phyloP scores from a whole-genome alignment of 37 sponge, comb jelly and placozoan genomes.

The Dysidea cf. avara region DNA sequence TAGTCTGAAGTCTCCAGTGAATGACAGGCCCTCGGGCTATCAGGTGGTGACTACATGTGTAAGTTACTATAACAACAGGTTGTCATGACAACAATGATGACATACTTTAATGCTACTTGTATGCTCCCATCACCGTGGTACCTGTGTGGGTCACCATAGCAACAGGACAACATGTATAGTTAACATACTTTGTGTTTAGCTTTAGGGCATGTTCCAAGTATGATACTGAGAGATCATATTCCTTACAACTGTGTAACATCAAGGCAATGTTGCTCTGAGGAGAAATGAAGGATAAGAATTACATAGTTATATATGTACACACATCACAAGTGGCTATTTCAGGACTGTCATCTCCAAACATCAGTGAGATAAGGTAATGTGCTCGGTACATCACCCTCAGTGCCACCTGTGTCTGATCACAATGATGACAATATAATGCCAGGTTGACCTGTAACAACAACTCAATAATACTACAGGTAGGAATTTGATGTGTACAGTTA shows the following conservation, averaged over 20 bases:
- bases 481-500: no score
- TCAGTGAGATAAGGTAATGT: constrained; percentile 69
- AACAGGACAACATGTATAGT: constrained; percentile 1
- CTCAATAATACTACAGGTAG: no score
- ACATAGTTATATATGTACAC: constrained; percentile 64
- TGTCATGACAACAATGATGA: constrained; percentile 23
- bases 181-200: constrained; percentile 63
- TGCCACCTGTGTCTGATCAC: constrained; percentile 62
- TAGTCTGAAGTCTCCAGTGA: constrained; percentile 80
- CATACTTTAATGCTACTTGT: constrained; percentile 51
- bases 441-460: constrained; percentile 77
- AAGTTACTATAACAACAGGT: constrained; percentile 10
- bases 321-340: constrained; percentile 90
- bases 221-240: constrained; percentile 44
- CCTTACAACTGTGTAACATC: constrained; percentile 56
- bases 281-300: neutral
- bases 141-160: constrained; percentile 20
- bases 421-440: constrained; percentile 78
- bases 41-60: constrained; percentile 56
- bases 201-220: constrained; percentile 69
- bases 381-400: constrained; percentile 83
- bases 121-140: constrained; percentile 61
- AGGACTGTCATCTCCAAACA: constrained; percentile 83
- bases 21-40: constrained; percentile 69
- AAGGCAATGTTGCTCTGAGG: constrained; percentile 73